Conservation (phyloP, 2,797 vertebrate species). For the Halcyon badia region DNA sequence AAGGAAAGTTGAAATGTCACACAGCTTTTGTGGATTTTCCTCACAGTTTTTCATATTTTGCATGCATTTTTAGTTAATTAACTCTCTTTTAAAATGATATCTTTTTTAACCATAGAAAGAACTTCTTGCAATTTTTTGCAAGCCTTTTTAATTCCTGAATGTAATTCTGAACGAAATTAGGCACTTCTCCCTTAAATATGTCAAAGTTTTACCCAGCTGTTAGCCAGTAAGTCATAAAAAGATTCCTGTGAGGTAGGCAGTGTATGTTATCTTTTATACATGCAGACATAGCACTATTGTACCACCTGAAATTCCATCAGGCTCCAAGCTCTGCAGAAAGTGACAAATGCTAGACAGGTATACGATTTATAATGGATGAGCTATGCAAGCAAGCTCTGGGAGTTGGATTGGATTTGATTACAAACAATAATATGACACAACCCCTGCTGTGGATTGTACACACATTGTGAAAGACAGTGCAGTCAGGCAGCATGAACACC, state of each 20-base stretch:
- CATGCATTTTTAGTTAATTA: neutral
- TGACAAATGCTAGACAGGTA: slow-evolving; percentile 64
- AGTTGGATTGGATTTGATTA: slow-evolving; percentile 55
- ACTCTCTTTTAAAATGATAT: neutral
- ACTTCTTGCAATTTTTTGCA: neutral
- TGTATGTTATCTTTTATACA: slow-evolving; percentile 65
- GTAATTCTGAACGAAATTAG: neutral
- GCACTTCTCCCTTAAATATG: neutral
- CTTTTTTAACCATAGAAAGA: neutral
- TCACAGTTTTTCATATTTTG: neutral
- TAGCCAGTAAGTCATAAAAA: slow-evolving; percentile 29
- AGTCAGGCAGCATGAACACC: neutral
- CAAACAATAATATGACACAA: slow-evolving; percentile 60
- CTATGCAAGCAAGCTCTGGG: slow-evolving; percentile 47
- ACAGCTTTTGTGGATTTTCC: neutral
- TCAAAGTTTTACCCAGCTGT: slow-evolving; percentile 3
- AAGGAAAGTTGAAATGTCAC: neutral
- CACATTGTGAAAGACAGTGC: neutral
- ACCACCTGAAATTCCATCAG: slow-evolving; percentile 67
- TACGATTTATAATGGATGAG: slow-evolving; percentile 65
- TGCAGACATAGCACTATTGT: slow-evolving; percentile 31
- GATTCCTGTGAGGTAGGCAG: slow-evolving; percentile 23
- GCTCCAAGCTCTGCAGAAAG: slow-evolving; percentile 52
- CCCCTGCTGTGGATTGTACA: neutral
- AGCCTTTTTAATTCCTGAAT: neutral